Evolutionary conservation across 1,140 invertebrate genomes (phyloP).

Genomic region (Lordiphosa clarofinis): DNA sequence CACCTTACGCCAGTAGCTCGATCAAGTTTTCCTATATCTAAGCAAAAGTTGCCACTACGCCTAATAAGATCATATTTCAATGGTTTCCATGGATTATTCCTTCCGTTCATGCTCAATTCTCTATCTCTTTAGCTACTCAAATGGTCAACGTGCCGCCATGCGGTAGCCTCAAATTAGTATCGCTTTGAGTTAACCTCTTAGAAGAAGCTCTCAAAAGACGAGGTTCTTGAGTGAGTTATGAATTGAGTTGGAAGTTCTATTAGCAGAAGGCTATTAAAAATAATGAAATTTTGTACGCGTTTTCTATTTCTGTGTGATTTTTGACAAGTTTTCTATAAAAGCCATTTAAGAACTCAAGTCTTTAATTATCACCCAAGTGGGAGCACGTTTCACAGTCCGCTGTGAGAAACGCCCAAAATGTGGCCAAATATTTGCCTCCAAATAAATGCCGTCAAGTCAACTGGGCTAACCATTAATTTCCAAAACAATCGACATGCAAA

Average conservation of each 20-base stretch:
- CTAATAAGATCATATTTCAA: too few relatives aligned
- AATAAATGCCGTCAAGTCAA: constrained; percentile 16
- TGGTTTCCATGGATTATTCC: not conserved
- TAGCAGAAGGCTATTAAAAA: constrained; percentile 1
- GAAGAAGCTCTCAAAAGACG: not conserved
- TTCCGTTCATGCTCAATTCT: constrained; percentile 7
- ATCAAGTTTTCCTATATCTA: too few relatives aligned
- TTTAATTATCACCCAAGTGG: not conserved
- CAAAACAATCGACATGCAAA: constrained; percentile 45
- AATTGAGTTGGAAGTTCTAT: constrained; percentile 1
- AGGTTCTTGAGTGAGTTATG: constrained; percentile 32
- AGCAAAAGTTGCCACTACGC: too few relatives aligned
- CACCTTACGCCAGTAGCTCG: too few relatives aligned
- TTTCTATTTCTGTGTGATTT: too few relatives aligned
- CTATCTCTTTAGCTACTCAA: constrained; percentile 14
- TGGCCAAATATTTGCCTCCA: constrained; percentile 1
- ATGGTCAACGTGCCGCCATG: constrained; percentile 54
- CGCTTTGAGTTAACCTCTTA: constrained; percentile 19
- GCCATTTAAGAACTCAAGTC: constrained; percentile 1
- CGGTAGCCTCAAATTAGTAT: constrained; percentile 55
- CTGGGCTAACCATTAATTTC: constrained; percentile 49
- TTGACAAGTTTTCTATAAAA: constrained; percentile 4
- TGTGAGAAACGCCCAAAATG: constrained; percentile 31
- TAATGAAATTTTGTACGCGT: not conserved
- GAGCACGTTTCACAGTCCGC: constrained; percentile 35